A percentile compares a stretch with the other conserved stretches of the same genome.
Evolutionary conservation across 1,140 invertebrate genomes (phyloP).

Genomic region (Heterodera schachtii): DNA sequence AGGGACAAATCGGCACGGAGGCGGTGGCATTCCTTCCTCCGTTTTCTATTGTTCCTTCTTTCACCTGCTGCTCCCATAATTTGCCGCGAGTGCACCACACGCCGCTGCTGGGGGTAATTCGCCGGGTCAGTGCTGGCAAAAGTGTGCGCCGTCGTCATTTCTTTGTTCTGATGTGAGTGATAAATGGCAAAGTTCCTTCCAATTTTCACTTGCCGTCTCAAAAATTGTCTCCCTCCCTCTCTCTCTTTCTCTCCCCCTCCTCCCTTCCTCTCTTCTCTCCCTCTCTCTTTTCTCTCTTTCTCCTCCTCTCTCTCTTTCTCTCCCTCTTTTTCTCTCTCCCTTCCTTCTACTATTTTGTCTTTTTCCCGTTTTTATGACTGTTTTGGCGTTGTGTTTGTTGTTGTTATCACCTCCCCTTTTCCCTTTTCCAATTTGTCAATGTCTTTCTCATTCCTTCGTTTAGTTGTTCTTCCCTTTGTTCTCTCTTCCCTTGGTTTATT

Average conservation of each 20-base stretch:
- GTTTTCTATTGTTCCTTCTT: no score
- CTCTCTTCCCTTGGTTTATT: neutral
- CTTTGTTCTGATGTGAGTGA: conserved; percentile 42
- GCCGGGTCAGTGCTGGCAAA: conserved; percentile 52
- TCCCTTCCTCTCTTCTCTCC: neutral
- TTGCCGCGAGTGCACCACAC: conserved; percentile 41
- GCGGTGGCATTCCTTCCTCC: no score
- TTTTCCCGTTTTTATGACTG: neutral
- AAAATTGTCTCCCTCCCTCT: neutral
- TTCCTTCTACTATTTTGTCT: neutral
- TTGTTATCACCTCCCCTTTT: neutral
- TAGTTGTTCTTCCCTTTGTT: neutral
- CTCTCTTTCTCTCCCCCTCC: neutral
- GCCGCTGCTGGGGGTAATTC: conserved; percentile 50
- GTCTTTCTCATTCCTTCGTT: neutral
- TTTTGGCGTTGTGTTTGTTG: no score
- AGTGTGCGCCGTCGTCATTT: conserved; percentile 56
- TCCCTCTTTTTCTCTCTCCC: neutral
- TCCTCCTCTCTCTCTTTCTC: neutral
- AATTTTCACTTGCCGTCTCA: neutral
- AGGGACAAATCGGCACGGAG: no score
- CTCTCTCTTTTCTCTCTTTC: neutral
- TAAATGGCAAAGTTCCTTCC: neutral
- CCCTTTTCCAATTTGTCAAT: neutral
- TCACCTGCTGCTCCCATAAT: neutral